These are phyloP conservation scores for Bombus cullumanus DNA, from an alignment of 1,140 invertebrate genomes.

Conservation along the genomic window DNA sequence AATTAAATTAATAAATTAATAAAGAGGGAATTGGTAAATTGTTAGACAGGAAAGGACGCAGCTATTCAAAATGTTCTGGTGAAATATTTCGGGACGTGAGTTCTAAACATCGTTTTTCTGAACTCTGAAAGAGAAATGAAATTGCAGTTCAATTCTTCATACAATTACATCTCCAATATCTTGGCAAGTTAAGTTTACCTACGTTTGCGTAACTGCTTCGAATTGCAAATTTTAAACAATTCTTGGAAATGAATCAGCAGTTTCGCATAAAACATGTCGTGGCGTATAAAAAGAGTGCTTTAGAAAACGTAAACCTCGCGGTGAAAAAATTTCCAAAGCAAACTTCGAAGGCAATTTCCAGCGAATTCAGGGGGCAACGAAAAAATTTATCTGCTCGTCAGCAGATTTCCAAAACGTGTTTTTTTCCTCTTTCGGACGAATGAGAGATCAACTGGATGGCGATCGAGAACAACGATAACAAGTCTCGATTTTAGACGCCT, in stretches of 20 bases:
- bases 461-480: neutral
- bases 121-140: too few species aligned
- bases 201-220: neutral
- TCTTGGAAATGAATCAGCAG: too few species aligned
- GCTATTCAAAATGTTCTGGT: too few species aligned
- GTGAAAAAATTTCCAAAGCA: neutral
- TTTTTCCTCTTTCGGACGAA: neutral
- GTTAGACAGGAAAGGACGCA: too few species aligned
- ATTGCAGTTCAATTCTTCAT: too few species aligned
- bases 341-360: neutral
- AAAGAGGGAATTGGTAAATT: too few species aligned
- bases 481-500: neutral
- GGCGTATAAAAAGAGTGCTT: neutral
- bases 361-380: neutral
- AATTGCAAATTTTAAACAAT: neutral
- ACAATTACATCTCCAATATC: too few species aligned
- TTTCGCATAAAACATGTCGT: neutral
- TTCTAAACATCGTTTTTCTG: too few species aligned
- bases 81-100: too few species aligned
- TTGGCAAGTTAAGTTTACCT: neutral
- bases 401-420: neutral
- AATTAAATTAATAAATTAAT: too few species aligned
- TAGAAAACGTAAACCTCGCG: neutral
- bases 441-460: neutral
- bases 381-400: conserved; percentile 6